Conservation (phyloP, 2,797 vertebrate species). For the Distichodus sexfasciatus region DNA sequence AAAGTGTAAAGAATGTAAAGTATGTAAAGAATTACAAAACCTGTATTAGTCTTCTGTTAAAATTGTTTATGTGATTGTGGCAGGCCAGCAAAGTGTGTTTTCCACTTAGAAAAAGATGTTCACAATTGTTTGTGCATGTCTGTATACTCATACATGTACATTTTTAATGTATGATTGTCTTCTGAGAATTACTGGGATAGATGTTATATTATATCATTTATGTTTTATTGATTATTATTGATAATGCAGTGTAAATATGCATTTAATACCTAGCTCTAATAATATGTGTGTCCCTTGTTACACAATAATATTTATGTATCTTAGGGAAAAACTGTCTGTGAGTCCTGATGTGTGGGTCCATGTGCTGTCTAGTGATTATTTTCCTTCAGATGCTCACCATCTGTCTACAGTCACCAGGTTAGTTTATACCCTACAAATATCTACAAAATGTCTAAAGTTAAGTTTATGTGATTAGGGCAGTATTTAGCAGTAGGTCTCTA, state of each 20-base stretch:
- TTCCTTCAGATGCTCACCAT: constrained; percentile 18
- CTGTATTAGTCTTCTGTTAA: too few relatives aligned
- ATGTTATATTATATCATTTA: too few relatives aligned
- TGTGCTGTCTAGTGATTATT: constrained; percentile 7
- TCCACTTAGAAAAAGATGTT: too few relatives aligned
- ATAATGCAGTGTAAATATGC: not conserved
- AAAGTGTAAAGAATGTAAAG: not conserved
- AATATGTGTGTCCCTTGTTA: not conserved
- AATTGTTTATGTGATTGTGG: too few relatives aligned
- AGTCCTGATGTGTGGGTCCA: constrained; percentile 27
- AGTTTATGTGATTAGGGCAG: not conserved
- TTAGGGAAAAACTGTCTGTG: not conserved
- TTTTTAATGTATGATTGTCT: too few relatives aligned
- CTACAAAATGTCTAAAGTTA: not conserved
- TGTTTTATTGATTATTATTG: too few relatives aligned
- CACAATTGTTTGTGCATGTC: too few relatives aligned
- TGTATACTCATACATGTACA: too few relatives aligned
- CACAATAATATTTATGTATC: not conserved
- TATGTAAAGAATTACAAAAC: not conserved
- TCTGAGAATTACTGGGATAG: too few relatives aligned
- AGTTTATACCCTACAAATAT: not conserved
- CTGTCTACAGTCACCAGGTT: constrained; percentile 34
- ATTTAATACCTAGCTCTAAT: not conserved
- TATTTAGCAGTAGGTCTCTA: not conserved
- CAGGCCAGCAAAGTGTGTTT: too few relatives aligned